Conservation (phyloP, 1,140 invertebrate species). For the Pantala flavescens region DNA sequence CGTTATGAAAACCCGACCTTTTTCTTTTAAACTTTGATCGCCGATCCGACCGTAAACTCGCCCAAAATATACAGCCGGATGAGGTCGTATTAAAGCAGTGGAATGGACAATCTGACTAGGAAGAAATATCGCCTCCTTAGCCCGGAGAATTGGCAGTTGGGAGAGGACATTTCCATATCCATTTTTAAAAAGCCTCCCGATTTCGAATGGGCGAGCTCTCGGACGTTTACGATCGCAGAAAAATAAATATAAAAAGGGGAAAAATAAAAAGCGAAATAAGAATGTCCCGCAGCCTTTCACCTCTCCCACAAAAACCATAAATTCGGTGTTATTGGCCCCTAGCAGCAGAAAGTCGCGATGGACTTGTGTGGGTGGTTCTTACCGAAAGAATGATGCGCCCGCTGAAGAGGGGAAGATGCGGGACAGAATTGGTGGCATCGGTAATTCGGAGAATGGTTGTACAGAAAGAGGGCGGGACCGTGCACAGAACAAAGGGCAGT, state of each 20-base stretch:
- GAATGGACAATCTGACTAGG: background rate
- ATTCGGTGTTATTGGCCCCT: background rate
- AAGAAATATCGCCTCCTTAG: background rate
- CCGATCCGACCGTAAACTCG: too few species aligned
- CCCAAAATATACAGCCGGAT: too few species aligned
- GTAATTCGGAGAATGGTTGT: too few species aligned
- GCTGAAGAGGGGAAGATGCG: background rate
- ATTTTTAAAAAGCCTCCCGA: background rate
- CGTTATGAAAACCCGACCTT: too few species aligned
- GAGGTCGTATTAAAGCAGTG: too few species aligned
- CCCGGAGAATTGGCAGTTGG: background rate
- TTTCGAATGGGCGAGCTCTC: background rate
- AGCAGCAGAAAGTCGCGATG: background rate
- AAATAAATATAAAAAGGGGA: background rate
- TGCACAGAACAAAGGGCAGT: too few species aligned
- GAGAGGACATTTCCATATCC: slow-evolving; percentile 1
- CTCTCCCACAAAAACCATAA: background rate
- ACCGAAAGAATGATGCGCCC: background rate
- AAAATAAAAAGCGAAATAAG: background rate
- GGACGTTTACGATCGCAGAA: background rate
- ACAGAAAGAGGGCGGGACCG: too few species aligned
- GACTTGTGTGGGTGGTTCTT: background rate
- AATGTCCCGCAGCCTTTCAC: background rate
- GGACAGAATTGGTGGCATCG: background rate
- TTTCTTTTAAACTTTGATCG: too few species aligned